Evolutionary conservation across 2,888 invertebrate genomes (phyloP).

Genomic region (Thera britannica): DNA sequence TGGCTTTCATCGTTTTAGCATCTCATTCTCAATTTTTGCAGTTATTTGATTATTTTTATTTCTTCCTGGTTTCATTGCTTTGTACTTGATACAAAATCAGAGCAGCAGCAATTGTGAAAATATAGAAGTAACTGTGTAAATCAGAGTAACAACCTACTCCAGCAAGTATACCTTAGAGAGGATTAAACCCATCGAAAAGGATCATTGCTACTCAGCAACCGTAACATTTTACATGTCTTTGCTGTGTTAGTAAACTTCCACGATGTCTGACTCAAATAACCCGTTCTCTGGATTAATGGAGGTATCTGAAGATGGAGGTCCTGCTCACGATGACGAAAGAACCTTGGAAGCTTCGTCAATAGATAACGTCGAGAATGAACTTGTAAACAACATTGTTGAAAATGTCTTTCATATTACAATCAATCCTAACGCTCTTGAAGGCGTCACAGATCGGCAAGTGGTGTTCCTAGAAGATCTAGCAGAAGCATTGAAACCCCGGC

Average conservation of each 20-base stretch:
- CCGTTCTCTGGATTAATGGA: conserved; percentile 76
- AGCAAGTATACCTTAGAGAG: neutral
- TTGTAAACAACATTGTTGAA: conserved; percentile 83
- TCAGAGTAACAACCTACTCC: neutral
- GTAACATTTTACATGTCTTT: conserved; percentile 23
- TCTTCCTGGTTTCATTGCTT: neutral
- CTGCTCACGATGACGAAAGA: conserved; percentile 53
- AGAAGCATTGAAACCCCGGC: conserved; percentile 72
- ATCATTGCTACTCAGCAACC: conserved; percentile 3
- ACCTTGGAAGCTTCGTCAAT: conserved; percentile 47
- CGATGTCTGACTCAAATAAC: conserved; percentile 77
- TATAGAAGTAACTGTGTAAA: no score
- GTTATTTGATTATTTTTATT: no score
- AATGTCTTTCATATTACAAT: conserved; percentile 90
- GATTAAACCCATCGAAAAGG: neutral
- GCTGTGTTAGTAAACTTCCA: conserved; percentile 28
- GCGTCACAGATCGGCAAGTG: conserved; percentile 70
- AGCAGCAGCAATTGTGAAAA: neutral
- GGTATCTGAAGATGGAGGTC: conserved; percentile 56
- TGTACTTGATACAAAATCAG: neutral
- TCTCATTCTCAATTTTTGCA: no score
- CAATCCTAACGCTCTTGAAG: conserved; percentile 73
- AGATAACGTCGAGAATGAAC: no score
- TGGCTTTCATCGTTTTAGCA: no score
- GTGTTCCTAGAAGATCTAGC: conserved; percentile 88